Percentiles rank a stretch among this genome's conserved stretches.
Evolutionary conservation across 1,140 invertebrate species (phyloP).

Genomic region (Reticulitermes speratus): DNA sequence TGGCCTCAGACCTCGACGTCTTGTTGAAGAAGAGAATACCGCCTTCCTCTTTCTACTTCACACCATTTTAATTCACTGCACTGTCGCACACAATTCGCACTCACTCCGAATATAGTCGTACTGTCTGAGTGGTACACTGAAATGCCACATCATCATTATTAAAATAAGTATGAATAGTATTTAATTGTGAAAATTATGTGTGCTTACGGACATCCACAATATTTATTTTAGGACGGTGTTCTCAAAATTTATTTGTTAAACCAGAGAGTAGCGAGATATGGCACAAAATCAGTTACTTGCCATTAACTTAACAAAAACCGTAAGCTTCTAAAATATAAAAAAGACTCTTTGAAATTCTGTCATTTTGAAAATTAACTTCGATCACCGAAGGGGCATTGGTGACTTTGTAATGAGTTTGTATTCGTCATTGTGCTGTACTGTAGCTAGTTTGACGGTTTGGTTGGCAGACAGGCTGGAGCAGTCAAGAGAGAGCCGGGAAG

Average conservation of each 20-base stretch:
- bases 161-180: no score
- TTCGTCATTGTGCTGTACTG: not conserved
- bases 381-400: not conserved
- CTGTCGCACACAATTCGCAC: no score
- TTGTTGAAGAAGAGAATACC: no score
- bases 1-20: no score
- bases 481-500: no score
- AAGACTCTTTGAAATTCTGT: not conserved
- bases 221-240: not conserved
- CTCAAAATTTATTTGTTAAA: not conserved
- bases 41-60: no score
- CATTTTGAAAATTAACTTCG: not conserved
- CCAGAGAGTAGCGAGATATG: not conserved
- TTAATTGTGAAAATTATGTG: not conserved
- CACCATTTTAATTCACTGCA: no score
- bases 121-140: no score
- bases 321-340: not conserved
- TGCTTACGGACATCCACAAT: not conserved
- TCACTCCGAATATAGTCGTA: no score
- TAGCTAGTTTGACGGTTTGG: not conserved
- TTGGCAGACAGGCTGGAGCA: not conserved
- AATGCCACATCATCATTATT: no score
- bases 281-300: not conserved
- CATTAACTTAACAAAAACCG: not conserved
- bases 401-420: conserved; percentile 2